phyloP scores from a whole-genome alignment of 2,797 vertebrate genomes.

The Triplophysa bombifrons region DNA sequence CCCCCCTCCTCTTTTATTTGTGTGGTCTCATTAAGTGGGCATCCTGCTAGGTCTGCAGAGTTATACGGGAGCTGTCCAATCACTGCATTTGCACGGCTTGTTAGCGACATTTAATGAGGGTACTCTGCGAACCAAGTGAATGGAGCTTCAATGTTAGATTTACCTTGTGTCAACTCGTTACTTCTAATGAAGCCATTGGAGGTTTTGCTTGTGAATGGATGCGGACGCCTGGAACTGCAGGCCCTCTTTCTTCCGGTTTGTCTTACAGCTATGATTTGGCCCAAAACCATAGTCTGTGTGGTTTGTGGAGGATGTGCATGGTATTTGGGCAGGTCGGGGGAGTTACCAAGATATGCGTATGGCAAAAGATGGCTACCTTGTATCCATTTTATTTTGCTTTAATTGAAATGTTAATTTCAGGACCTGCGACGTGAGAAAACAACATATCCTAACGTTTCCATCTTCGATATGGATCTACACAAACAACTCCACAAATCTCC shows the following conservation, averaged over 20 bases:
- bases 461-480: neutral
- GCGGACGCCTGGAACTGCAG: constrained; percentile 75
- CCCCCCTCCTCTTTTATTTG: constrained; percentile 77
- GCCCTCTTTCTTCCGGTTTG: constrained; percentile 70
- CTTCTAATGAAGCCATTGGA: constrained; percentile 94
- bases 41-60: constrained; percentile 93
- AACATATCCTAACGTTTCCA: neutral
- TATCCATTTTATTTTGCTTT: constrained; percentile 12
- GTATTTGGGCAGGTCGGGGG: constrained; percentile 16
- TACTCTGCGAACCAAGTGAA: constrained; percentile 87
- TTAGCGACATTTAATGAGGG: constrained; percentile 99
- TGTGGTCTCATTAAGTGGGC: constrained; percentile 96
- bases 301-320: constrained; percentile 51
- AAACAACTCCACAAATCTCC: neutral
- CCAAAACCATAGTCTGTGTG: constrained; percentile 57
- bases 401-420: constrained; percentile 20
- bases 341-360: constrained; percentile 8
- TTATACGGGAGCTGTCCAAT: constrained; percentile 94
- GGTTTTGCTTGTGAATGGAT: constrained; percentile 81
- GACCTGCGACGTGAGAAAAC: neutral
- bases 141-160: constrained; percentile 90
- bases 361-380: neutral
- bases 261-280: constrained; percentile 64
- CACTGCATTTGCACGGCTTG: constrained; percentile 98
- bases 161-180: constrained; percentile 99